Evolutionary conservation across 2,113 vertebrate species (phyloP).

Genomic region (Festucalex cinctus): DNA sequence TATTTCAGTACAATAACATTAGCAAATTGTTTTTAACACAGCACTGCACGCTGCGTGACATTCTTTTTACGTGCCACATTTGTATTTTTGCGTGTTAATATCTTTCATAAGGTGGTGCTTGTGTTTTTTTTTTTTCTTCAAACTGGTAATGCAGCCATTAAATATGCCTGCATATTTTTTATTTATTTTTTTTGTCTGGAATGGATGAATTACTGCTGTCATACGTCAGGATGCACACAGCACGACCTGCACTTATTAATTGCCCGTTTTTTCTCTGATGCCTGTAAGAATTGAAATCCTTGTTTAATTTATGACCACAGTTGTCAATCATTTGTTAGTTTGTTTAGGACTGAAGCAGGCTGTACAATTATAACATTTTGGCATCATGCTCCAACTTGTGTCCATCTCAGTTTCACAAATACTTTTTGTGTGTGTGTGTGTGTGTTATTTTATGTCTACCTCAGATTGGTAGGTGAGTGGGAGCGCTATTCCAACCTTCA

Average conservation of each 20-base stretch:
- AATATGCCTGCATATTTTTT: constrained; percentile 41
- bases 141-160: constrained; percentile 24
- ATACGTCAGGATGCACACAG: constrained; percentile 20
- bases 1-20: constrained; percentile 32
- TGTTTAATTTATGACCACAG: constrained; percentile 38
- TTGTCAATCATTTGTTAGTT: constrained; percentile 26
- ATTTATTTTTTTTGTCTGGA: too few relatives aligned
- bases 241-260: constrained; percentile 24
- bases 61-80: constrained; percentile 40
- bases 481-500: constrained; percentile 45
- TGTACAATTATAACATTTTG: constrained; percentile 11
- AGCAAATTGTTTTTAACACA: constrained; percentile 25
- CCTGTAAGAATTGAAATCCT: constrained; percentile 11
- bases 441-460: constrained; percentile 63
- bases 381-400: neutral
- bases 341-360: constrained; percentile 36
- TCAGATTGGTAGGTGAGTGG: constrained; percentile 64
- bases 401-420: constrained; percentile 37
- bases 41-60: constrained; percentile 27
- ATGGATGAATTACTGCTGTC: too few relatives aligned
- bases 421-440: constrained; percentile 19
- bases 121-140: constrained; percentile 35
- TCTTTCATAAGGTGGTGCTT: constrained; percentile 47
- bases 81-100: constrained; percentile 31
- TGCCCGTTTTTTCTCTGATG: constrained; percentile 17